Base-by-base conservation (phyloP, 2,888 invertebrate species). In the Plagodis dolabraria region DNA sequence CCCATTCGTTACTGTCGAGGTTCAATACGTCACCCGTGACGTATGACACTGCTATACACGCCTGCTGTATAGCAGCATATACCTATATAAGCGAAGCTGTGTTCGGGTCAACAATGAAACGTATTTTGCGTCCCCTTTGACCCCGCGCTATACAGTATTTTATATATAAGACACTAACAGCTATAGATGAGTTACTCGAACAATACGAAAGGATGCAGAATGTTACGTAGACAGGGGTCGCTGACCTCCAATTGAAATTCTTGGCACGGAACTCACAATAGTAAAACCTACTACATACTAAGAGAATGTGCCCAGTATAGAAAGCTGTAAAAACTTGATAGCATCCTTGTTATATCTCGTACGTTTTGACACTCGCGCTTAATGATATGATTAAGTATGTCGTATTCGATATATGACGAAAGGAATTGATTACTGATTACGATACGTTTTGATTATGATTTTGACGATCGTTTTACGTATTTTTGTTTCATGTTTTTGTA, bases 271-370 rank as follows among this genome's bases (percentile, higher is more conserved):
- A 58, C 48, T 36, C 56, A 51, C 51, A 57, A 47, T 47, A 51
- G 44, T 52, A 52, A 57, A 57, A 47, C 47, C 44, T 57, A 57
- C 10, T 8, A 8, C 8, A 10, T 48, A 2, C 40, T 22, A 1
- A 22, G 22, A 22, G 50, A 47, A 57, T 47, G 50, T 47, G 52
- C 52, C 52, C 57, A 52, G 57, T 57, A 57, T 53, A 58, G 48
- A 58, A 53, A 58, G 48, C 57, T 53, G 50, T 50, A 59, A 59
- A 59, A 45, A 50, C 40, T 40, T 53, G 45, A 46, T 53, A 50
- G 50, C 53, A 57, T 53, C 53, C 47, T 51, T 53, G 57, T 53
- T 57, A 53, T 58, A 53, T 53, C 57, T 47, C 51, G 34, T 46
- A 33, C 51, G 47, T 35, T 57, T 47, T 47, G 47, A 22, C 22